Evolutionary conservation across 2,888 invertebrate genomes (phyloP).

Genomic region (Acanthosepion pharaonis): DNA sequence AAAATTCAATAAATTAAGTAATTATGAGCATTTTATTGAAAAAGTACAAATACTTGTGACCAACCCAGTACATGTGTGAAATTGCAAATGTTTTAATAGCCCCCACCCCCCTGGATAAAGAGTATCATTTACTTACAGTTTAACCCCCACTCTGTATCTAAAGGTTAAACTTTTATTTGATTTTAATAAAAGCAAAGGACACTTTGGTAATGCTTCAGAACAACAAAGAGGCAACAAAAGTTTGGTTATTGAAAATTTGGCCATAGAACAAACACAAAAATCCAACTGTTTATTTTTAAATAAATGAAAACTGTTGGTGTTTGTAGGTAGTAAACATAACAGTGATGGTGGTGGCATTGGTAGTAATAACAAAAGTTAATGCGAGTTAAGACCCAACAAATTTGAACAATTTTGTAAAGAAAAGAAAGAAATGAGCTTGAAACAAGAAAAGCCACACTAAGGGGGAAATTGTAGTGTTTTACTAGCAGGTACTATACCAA

Average conservation of each 20-base stretch:
- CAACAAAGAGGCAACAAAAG: neutral
- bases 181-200: too few relatives aligned
- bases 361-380: neutral
- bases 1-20: too few relatives aligned
- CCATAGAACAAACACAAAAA: neutral
- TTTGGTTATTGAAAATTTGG: neutral
- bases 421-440: neutral
- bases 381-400: neutral
- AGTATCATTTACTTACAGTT: too few relatives aligned
- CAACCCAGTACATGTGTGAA: too few relatives aligned
- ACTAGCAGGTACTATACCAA: slow-evolving; percentile 11
- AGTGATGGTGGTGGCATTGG: neutral
- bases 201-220: too few relatives aligned
- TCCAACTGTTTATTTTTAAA: neutral
- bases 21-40: too few relatives aligned
- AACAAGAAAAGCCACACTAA: neutral
- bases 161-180: too few relatives aligned
- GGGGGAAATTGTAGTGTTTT: neutral
- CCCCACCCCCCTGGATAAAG: too few relatives aligned
- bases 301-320: neutral
- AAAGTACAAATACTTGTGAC: too few relatives aligned
- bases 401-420: too few relatives aligned
- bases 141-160: too few relatives aligned
- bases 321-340: neutral
- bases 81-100: too few relatives aligned